A percentile compares a stretch with the other conserved stretches of the same genome.
Conservation (phyloP, 1,140 invertebrate species). For the Arion vulgaris region DNA sequence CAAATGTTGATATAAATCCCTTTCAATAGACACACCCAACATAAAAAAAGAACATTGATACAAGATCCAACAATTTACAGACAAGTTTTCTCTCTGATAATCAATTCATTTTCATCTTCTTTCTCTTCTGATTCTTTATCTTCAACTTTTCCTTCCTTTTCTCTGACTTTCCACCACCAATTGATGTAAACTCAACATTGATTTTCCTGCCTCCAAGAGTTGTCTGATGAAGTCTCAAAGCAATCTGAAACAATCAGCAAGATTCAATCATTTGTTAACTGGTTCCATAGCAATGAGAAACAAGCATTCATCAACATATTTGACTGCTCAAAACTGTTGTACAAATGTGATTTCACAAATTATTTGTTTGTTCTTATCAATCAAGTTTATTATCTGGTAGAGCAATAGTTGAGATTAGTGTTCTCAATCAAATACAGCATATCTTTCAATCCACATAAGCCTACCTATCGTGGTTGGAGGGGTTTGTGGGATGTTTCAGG, state of each 20-base stretch:
- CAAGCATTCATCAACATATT: too few species aligned
- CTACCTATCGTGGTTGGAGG: too few species aligned
- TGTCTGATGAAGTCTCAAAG: constrained; percentile 59
- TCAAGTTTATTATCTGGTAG: too few species aligned
- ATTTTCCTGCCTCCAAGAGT: constrained; percentile 59
- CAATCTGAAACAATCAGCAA: constrained; percentile 58
- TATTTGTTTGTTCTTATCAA: too few species aligned
- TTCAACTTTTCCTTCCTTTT: constrained; percentile 45
- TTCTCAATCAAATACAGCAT: too few species aligned
- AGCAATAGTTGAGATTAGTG: too few species aligned
- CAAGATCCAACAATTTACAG: background rate
- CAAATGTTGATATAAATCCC: background rate
- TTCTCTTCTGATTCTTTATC: constrained; percentile 41
- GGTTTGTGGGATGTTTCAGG: too few species aligned
- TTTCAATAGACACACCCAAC: background rate
- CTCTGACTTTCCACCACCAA: constrained; percentile 53
- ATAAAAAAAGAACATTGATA: background rate
- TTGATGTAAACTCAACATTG: constrained; percentile 63
- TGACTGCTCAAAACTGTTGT: too few species aligned
- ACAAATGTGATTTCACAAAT: too few species aligned
- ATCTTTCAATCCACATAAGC: too few species aligned
- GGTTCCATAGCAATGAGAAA: too few species aligned
- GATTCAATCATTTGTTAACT: too few species aligned
- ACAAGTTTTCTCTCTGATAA: background rate
- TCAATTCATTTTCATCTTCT: constrained; percentile 31